These are phyloP conservation scores for Trissolcus basalis DNA, from an alignment of 1,140 invertebrate species.

Conservation along the genomic window DNA sequence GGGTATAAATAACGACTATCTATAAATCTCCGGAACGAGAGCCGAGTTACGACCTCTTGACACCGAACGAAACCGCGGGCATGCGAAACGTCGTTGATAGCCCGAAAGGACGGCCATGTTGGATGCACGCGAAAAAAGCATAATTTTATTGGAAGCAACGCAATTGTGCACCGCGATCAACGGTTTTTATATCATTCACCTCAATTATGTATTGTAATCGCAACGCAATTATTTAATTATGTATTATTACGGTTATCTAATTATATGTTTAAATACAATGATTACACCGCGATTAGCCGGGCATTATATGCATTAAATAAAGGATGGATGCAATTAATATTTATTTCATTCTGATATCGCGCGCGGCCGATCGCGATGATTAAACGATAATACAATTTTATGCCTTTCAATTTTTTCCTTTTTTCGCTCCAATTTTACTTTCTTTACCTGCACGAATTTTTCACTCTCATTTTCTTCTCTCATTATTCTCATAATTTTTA, in stretches of 20 bases:
- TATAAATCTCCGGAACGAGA: slow-evolving; percentile 28
- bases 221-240: slow-evolving; percentile 50
- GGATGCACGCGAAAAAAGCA: slow-evolving; percentile 22
- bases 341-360: slow-evolving; percentile 45
- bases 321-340: slow-evolving; percentile 40
- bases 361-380: slow-evolving; percentile 24
- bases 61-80: slow-evolving; percentile 6
- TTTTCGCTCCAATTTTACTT: neutral
- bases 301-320: slow-evolving; percentile 50
- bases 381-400: slow-evolving; percentile 33
- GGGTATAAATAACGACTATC: slow-evolving; percentile 23
- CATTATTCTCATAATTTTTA: too few species aligned
- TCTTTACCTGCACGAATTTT: slow-evolving; percentile 1
- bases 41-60: slow-evolving; percentile 29
- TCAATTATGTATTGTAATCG: slow-evolving; percentile 45
- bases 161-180: slow-evolving; percentile 29
- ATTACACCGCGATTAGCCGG: slow-evolving; percentile 37
- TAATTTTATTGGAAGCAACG: slow-evolving; percentile 51
- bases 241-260: slow-evolving; percentile 45
- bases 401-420: slow-evolving; percentile 18
- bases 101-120: slow-evolving; percentile 9
- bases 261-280: slow-evolving; percentile 48
- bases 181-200: slow-evolving; percentile 47
- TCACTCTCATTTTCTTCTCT: neutral
- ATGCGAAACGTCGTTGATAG: slow-evolving; percentile 3